Conservation (phyloP, 2,113 vertebrate genomes). For the Oreocharis arfaki region DNA sequence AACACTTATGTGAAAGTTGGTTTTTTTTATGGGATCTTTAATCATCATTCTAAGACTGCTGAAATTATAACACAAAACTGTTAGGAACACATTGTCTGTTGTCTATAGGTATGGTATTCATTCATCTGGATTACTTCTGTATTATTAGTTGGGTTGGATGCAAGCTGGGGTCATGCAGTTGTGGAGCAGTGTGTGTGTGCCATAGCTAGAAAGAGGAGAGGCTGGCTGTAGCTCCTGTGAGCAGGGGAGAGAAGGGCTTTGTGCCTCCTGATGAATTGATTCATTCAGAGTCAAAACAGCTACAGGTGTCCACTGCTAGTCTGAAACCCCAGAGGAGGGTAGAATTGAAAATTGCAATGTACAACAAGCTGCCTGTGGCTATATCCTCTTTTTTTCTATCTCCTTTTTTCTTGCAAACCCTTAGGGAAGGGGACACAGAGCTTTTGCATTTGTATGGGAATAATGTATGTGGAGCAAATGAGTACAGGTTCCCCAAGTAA, state of each 20-base stretch:
- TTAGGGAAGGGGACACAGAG: neutral
- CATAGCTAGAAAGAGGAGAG: neutral
- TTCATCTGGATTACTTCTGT: neutral
- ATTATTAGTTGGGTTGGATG: neutral
- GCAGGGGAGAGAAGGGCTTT: neutral
- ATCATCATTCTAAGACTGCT: neutral
- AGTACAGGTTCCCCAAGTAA: neutral
- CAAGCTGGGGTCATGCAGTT: neutral
- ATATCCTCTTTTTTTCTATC: neutral
- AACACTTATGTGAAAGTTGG: neutral
- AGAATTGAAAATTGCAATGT: neutral
- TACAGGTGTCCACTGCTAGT: neutral
- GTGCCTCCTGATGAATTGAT: neutral
- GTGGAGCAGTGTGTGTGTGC: rapidly evolving
- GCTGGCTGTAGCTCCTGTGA: neutral
- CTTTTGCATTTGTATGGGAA: neutral
- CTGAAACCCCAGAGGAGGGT: neutral
- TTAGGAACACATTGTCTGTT: neutral
- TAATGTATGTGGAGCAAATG: neutral
- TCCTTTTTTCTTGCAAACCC: neutral
- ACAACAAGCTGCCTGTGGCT: neutral
- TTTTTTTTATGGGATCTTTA: neutral
- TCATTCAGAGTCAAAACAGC: neutral
- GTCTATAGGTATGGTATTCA: neutral
- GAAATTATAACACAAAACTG: neutral